Percentiles rank a stretch among this genome's conserved stretches.
phyloP scores from a whole-genome alignment of 1,140 invertebrate species.

The Ceratina australensis region DNA sequence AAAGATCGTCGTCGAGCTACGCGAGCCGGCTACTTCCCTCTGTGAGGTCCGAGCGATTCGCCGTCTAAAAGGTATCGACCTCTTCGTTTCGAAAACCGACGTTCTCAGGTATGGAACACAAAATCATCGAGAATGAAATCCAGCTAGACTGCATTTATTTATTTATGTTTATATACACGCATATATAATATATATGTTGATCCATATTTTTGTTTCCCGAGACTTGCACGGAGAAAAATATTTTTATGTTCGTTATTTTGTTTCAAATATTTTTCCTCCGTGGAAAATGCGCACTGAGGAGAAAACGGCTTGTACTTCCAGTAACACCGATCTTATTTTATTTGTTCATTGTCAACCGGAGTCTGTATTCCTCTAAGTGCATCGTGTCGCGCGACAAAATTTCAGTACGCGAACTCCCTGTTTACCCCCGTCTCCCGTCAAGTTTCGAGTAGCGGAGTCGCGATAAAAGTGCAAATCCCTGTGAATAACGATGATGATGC shows the following conservation, averaged over 20 bases:
- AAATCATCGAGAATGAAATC: slow-evolving; percentile 25
- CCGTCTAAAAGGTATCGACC: slow-evolving; percentile 63
- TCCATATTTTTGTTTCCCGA: slow-evolving; percentile 26
- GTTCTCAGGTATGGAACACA: slow-evolving; percentile 70
- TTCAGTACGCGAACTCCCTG: not conserved
- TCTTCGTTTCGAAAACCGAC: slow-evolving; percentile 64
- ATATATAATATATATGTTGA: slow-evolving; percentile 40
- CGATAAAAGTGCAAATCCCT: too few species aligned
- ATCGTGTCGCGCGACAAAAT: slow-evolving; percentile 33
- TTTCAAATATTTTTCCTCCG: slow-evolving; percentile 39
- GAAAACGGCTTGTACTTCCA: slow-evolving; percentile 35
- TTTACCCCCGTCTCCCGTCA: not conserved
- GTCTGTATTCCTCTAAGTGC: slow-evolving; percentile 54
- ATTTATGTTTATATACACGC: slow-evolving; percentile 2
- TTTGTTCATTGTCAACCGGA: slow-evolving; percentile 37
- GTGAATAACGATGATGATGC: not conserved
- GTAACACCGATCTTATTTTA: slow-evolving; percentile 26
- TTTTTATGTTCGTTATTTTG: not conserved
- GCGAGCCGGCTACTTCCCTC: slow-evolving; percentile 58
- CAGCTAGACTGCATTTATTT: slow-evolving; percentile 37
- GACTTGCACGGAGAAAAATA: slow-evolving; percentile 43
- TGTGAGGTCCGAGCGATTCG: slow-evolving; percentile 49
- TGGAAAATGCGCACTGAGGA: slow-evolving; percentile 42
- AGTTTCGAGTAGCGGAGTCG: slow-evolving; percentile 2
- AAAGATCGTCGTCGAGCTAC: slow-evolving; percentile 57